These are phyloP conservation scores for Pheosia tremula DNA, from an alignment of 2,888 invertebrate species.

Conservation along the genomic window DNA sequence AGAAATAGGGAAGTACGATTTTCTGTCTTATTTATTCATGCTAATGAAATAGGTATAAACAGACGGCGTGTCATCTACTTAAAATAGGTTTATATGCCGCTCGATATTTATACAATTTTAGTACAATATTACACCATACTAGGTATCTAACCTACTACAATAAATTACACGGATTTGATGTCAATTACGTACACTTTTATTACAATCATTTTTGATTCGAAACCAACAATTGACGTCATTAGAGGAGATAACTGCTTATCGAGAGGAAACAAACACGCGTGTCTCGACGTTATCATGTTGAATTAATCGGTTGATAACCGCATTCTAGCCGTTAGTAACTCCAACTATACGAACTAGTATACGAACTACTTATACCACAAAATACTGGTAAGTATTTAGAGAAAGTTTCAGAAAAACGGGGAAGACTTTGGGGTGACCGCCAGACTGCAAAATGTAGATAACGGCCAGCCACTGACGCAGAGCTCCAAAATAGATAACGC, in stretches of 20 bases:
- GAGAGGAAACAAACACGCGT: slow-evolving; percentile 61
- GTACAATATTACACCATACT: slow-evolving; percentile 6
- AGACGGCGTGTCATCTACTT: too few relatives aligned
- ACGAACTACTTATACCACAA: neutral
- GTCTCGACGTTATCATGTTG: slow-evolving; percentile 54
- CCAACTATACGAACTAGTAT: slow-evolving; percentile 13
- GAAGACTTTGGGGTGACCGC: slow-evolving; percentile 66
- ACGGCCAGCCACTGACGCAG: slow-evolving; percentile 76
- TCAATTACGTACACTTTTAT: slow-evolving; percentile 43
- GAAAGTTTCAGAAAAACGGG: slow-evolving; percentile 41
- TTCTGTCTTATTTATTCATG: too few relatives aligned
- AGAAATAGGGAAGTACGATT: too few relatives aligned
- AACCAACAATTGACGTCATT: slow-evolving; percentile 66
- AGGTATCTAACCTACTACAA: slow-evolving; percentile 8
- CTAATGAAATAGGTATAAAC: too few relatives aligned
- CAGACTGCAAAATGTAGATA: slow-evolving; percentile 77
- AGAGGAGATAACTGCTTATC: slow-evolving; percentile 51
- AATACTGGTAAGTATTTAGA: slow-evolving; percentile 11
- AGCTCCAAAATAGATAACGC: slow-evolving; percentile 83
- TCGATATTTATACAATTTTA: neutral
- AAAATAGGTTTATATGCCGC: too few relatives aligned
- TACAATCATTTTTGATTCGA: slow-evolving; percentile 48
- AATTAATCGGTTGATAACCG: slow-evolving; percentile 54
- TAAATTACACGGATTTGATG: slow-evolving; percentile 29
- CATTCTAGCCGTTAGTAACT: slow-evolving; percentile 40